phyloP scores from a whole-genome alignment of 2,113 vertebrate species.

The Ctenodactylus gundi region DNA sequence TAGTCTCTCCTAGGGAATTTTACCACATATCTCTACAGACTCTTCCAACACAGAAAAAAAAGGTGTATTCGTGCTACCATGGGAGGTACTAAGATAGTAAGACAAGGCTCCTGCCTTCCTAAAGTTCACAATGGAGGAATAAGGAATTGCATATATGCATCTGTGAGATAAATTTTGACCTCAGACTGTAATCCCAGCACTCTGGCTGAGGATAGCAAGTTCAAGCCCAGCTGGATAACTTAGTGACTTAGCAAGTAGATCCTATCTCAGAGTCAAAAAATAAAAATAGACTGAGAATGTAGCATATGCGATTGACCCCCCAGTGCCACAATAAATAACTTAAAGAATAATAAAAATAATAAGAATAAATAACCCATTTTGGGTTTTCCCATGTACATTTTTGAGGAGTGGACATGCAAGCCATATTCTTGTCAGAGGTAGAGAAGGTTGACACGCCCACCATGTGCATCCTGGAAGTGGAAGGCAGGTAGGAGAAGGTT shows the following conservation, averaged over 20 bases:
- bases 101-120: background rate
- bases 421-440: background rate
- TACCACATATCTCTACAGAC: background rate
- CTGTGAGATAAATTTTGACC: background rate
- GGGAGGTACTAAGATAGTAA: background rate
- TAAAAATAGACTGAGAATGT: no score
- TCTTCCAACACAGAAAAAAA: background rate
- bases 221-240: no score
- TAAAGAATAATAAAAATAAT: no score
- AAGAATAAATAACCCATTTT: no score
- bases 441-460: background rate
- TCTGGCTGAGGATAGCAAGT: no score
- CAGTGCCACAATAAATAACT: no score
- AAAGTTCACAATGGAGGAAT: background rate
- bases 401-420: background rate
- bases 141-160: background rate
- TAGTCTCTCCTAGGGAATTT: background rate
- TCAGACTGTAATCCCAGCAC: no score
- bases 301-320: no score
- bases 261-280: no score
- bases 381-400: background rate
- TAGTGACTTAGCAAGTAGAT: no score
- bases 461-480: background rate
- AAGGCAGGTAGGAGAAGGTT: background rate
- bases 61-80: background rate